These are phyloP conservation scores for Hydrochoerus hydrochaeris DNA, from an alignment of 2,113 vertebrate genomes.

Conservation along the genomic window DNA sequence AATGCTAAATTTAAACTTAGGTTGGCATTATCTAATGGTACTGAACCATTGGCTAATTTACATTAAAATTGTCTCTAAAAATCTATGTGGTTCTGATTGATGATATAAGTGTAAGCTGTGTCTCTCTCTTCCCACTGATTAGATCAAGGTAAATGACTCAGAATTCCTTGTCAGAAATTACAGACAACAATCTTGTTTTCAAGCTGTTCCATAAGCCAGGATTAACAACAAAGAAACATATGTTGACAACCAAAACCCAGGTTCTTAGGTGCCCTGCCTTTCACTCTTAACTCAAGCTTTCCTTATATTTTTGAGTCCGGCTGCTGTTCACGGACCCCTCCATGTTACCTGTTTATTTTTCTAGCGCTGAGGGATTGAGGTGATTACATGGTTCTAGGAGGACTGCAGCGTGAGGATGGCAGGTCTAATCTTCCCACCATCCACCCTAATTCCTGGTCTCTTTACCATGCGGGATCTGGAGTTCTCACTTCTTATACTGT, in stretches of 20 bases:
- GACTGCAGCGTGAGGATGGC: neutral
- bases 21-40: neutral
- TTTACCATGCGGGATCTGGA: neutral
- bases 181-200: neutral
- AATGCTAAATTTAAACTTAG: neutral
- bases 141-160: slow-evolving; percentile 54
- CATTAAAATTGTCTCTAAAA: neutral
- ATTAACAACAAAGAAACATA: slow-evolving; percentile 4
- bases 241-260: neutral
- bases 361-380: neutral
- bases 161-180: slow-evolving; percentile 45
- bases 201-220: neutral
- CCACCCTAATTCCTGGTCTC: neutral
- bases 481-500: neutral
- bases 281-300: neutral
- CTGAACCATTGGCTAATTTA: neutral
- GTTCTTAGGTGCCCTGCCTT: neutral
- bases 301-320: neutral
- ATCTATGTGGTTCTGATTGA: neutral
- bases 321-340: too few relatives aligned
- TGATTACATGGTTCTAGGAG: neutral
- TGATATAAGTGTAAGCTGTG: neutral
- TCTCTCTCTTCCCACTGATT: neutral
- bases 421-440: neutral
- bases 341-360: neutral